Evolutionary conservation across 2,888 invertebrate species (phyloP), one percentile per base, ranked within the genome.

Genomic region (Ectemnius cavifrons): DNA sequence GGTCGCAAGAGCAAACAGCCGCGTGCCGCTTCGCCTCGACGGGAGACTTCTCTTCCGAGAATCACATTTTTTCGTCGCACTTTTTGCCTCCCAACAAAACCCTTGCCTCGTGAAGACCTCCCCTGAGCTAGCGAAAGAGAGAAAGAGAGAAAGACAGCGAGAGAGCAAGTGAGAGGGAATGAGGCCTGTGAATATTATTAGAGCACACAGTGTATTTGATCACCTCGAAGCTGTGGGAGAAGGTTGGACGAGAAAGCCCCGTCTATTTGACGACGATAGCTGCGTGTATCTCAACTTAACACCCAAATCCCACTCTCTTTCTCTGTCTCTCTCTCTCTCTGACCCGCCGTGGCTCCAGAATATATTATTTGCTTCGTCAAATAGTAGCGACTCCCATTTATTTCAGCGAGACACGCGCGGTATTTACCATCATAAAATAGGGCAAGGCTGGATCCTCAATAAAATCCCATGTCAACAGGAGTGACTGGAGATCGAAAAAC

Each of bases 121-220:
- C 37, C 11, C 37, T 37, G 37, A 37, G 37, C 37, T 23, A 23
- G 2, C 23, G 3, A 23, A 23, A 23, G 37, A 8, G 37, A 11
- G 0, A 6, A 8, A 37, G 8, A 37, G 8, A 8, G 16, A 11
- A 18, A 6, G 20, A 49, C 1, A 20, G 20, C 1, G 20, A 1
- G 20, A 23, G 23, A 0, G 3, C 23, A 2, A 11, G 37, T 0
- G 37, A 37, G 37, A 37, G 1, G 11, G 16, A 11, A 23, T 4
- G 20, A 49, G 45, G 60, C 57, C 52, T 60, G 68, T 11, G 37
- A 63, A 56, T 46, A 37, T 72, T 63, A 74, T 47, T 27, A 52
- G 68, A 28, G 46, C 28, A 62, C 14, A 20, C 20, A 27, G 49
- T 49, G 61, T 71, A 61, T 71, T 71, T 79, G 70, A 73, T 73